Evolutionary conservation across 2,113 vertebrate species (phyloP).

Genomic region (Plotosus lineatus): DNA sequence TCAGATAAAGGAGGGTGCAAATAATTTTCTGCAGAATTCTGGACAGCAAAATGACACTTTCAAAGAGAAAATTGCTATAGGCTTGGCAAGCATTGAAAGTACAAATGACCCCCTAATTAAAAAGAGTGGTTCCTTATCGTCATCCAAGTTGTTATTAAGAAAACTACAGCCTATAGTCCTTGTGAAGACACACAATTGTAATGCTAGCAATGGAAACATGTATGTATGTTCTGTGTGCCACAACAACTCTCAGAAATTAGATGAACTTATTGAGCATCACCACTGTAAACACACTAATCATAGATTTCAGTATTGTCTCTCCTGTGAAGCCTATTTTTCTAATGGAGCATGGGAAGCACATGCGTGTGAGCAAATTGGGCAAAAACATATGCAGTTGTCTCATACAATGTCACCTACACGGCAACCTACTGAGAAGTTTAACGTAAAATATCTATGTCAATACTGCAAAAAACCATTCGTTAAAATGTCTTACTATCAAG

Average conservation of each 20-base stretch:
- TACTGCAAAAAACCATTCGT: slow-evolving; percentile 60
- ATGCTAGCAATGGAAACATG: neutral
- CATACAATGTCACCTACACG: neutral
- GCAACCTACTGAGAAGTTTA: slow-evolving; percentile 5
- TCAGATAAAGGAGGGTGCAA: slow-evolving; percentile 38
- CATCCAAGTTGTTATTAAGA: slow-evolving; percentile 56
- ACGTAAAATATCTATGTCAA: slow-evolving; percentile 49
- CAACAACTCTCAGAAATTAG: slow-evolving; percentile 47
- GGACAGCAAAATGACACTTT: slow-evolving; percentile 24
- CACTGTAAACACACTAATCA: slow-evolving; percentile 55
- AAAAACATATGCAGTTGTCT: neutral
- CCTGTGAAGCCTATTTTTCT: slow-evolving; percentile 62
- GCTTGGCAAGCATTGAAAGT: neutral
- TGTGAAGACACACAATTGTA: slow-evolving; percentile 54
- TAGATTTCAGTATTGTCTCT: slow-evolving; percentile 60
- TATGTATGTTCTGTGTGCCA: slow-evolving; percentile 66
- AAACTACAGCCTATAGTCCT: slow-evolving; percentile 70
- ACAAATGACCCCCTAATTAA: slow-evolving; percentile 1
- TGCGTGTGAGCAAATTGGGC: slow-evolving; percentile 48
- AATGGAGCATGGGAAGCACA: slow-evolving; percentile 50
- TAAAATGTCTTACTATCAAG: slow-evolving; percentile 43
- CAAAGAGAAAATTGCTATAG: neutral
- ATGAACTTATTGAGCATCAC: slow-evolving; percentile 70
- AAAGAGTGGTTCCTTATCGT: slow-evolving; percentile 40
- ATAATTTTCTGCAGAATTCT: slow-evolving; percentile 19